Evolutionary conservation across 2,797 vertebrate genomes (phyloP).

Genomic region (Prunella strophiata): DNA sequence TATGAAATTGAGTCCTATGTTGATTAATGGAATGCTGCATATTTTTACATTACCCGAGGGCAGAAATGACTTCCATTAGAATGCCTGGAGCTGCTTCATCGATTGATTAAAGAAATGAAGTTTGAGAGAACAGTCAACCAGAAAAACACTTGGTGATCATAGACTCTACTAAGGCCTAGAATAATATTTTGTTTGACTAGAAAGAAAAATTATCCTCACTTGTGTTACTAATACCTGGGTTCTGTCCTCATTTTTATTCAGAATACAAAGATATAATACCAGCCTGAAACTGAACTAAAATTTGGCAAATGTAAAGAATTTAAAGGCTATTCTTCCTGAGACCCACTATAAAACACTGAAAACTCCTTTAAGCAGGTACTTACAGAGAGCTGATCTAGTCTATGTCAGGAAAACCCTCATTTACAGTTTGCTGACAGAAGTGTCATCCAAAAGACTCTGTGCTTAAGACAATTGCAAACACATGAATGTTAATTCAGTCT

Average conservation of each 20-base stretch:
- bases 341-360: neutral
- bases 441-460: neutral
- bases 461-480: neutral
- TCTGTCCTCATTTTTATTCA: neutral
- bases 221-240: neutral
- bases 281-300: neutral
- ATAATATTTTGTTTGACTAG: neutral
- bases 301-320: neutral
- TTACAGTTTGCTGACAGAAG: neutral
- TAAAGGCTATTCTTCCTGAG: neutral
- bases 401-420: neutral
- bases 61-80: neutral
- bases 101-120: neutral
- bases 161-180: neutral
- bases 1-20: neutral
- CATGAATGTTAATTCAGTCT: neutral
- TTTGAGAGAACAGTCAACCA: neutral
- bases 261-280: neutral
- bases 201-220: neutral
- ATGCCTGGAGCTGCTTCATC: neutral
- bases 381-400: neutral
- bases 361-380: neutral
- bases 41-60: neutral
- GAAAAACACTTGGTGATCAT: neutral
- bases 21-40: neutral